Conservation (phyloP, 2,888 invertebrate species). For the Agonopterix heracliana region DNA sequence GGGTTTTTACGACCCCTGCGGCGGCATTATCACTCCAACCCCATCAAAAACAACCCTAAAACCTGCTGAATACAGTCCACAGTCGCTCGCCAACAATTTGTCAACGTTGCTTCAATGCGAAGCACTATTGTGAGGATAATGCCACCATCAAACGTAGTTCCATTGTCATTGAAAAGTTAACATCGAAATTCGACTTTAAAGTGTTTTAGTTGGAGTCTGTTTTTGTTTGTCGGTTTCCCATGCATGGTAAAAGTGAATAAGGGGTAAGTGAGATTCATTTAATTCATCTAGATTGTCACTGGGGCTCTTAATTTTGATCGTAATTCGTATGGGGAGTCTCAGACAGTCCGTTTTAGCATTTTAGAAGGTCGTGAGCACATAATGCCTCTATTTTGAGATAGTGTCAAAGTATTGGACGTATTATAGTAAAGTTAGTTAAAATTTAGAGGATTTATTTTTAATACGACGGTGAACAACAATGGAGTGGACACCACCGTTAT, state of each 20-base stretch:
- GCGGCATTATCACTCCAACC: slow-evolving; percentile 43
- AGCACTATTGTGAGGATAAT: slow-evolving; percentile 73
- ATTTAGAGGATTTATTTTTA: no score
- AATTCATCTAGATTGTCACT: slow-evolving; percentile 68
- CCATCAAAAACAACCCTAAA: slow-evolving; percentile 37
- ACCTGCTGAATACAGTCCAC: slow-evolving; percentile 24
- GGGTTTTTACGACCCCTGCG: slow-evolving; percentile 66
- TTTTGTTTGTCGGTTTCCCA: slow-evolving; percentile 17
- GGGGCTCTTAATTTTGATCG: slow-evolving; percentile 66
- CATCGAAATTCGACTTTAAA: slow-evolving; percentile 10
- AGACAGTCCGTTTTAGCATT: not conserved
- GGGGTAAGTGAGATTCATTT: slow-evolving; percentile 71
- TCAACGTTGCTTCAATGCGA: slow-evolving; percentile 65
- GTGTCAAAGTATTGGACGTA: slow-evolving; percentile 5
- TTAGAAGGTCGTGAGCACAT: no score
- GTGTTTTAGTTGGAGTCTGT: slow-evolving; percentile 5
- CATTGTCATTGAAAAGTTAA: slow-evolving; percentile 36
- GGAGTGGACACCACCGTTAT: no score
- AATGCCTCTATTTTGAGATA: not conserved
- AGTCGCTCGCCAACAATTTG: slow-evolving; percentile 37
- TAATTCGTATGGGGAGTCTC: slow-evolving; percentile 30
- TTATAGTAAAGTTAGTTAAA: no score
- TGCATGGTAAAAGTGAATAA: slow-evolving; percentile 37
- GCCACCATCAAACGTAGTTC: slow-evolving; percentile 68
- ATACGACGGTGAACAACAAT: no score